Percentiles rank a stretch among this genome's conserved stretches.
phyloP scores from a whole-genome alignment of 2,888 invertebrate genomes.

The Anaspis maculata region DNA sequence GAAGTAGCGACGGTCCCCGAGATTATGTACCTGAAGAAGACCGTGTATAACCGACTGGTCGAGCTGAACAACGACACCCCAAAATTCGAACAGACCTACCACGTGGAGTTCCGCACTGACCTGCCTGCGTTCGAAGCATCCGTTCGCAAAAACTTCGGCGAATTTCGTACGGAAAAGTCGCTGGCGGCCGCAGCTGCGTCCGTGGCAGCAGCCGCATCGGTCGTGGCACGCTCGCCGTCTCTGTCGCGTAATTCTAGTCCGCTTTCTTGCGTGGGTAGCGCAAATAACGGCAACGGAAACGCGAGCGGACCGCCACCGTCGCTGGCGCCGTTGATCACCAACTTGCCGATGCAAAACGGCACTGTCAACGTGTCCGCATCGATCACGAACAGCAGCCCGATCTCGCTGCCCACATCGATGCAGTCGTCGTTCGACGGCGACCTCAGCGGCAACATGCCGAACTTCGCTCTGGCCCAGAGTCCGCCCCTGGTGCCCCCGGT shows the following conservation, averaged over 20 bases:
- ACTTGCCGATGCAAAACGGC: too few relatives aligned
- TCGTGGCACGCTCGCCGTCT: not conserved
- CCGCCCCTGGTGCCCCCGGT: constrained; percentile 32
- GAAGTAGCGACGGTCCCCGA: constrained; percentile 80
- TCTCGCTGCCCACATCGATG: constrained; percentile 59
- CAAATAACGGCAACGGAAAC: not conserved
- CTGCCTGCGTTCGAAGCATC: constrained; percentile 68
- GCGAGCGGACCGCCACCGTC: constrained; percentile 1
- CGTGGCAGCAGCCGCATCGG: constrained; percentile 26
- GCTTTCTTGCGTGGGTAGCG: too few relatives aligned
- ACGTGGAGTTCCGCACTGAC: constrained; percentile 75
- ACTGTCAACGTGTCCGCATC: constrained; percentile 43
- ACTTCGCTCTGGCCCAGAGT: constrained; percentile 30
- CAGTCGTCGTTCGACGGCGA: constrained; percentile 75
- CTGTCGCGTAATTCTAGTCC: too few relatives aligned
- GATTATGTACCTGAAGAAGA: constrained; percentile 73
- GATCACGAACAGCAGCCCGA: constrained; percentile 60
- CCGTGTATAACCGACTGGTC: constrained; percentile 68
- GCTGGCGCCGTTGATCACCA: constrained; percentile 31
- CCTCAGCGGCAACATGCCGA: constrained; percentile 40
- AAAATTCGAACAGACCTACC: constrained; percentile 71
- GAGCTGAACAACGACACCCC: constrained; percentile 73
- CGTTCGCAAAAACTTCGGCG: constrained; percentile 64
- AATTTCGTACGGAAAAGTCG: constrained; percentile 57
- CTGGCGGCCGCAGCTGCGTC: constrained; percentile 45